Base-by-base conservation (phyloP, 2,888 invertebrate genomes). In the Bedellia somnulentella region DNA sequence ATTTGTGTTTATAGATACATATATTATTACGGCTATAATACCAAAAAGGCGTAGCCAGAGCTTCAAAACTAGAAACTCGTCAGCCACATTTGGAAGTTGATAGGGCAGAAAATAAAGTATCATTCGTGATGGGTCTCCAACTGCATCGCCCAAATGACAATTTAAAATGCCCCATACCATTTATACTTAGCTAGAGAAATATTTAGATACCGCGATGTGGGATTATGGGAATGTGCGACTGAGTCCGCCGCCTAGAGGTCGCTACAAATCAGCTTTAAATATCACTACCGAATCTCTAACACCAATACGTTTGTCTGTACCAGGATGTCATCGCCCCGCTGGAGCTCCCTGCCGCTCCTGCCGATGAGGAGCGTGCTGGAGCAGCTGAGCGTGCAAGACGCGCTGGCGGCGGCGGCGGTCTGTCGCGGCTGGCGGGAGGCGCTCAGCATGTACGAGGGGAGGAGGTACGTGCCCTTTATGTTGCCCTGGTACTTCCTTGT, bases 401-500 rank as follows among this genome's bases (percentile, higher is more conserved):
- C 57, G 1, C 37, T 76, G 34, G 49, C 63, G 13, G 71, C 73
- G 15, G 57, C 58, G 39, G 58, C 73, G 8, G 62, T 61, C 8
- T 81, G 81, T 54, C 63, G 56, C 33, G 76, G 80, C 40, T 81
- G 81, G 81, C 64, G 80, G 37, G 61, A 52, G 29, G 71, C 73
- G 8, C 45, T 79, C 28, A 52, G 58, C 15, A 43, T 71, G 25
- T 73, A 59, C 35, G 67, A 66, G 38, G 70, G 61, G 31, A 50
- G 37, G 34, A 67, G 53, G 73, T 73, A 33, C 49, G 57, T 49
- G n/a, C n/a, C n/a, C n/a, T n/a, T n/a, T n/a, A n/a, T n/a, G n/a
- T n/a, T n/a, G n/a, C n/a, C n/a, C 6, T 21, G 4, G 15, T 9
- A 21, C 15, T 21, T 29, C 13, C 5, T 18, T 30, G 23, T 28